Percentiles rank a stretch among this genome's conserved stretches.
Evolutionary conservation across 2,797 vertebrate genomes (phyloP).

Genomic region (Centropyge bicolor): DNA sequence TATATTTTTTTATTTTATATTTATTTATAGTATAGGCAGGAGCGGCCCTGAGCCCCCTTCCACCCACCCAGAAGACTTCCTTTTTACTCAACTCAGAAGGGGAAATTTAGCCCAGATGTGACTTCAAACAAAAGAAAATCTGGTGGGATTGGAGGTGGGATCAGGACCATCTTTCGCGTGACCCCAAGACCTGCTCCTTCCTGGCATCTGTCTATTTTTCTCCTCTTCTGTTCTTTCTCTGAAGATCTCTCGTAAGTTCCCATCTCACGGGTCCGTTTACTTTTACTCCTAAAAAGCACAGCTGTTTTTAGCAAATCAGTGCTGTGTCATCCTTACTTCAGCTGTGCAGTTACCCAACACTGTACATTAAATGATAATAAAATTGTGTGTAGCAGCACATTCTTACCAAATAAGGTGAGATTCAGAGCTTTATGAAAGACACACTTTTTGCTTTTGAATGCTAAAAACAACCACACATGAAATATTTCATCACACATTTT

Average conservation of each 20-base stretch:
- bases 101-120: slow-evolving; percentile 86
- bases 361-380: slow-evolving; percentile 18
- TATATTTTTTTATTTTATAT: too few species aligned
- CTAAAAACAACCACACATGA: slow-evolving; percentile 16
- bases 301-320: slow-evolving; percentile 39
- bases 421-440: slow-evolving; percentile 11
- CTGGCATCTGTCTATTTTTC: slow-evolving; percentile 77
- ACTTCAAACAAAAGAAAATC: slow-evolving; percentile 84
- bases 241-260: slow-evolving; percentile 58
- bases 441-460: slow-evolving; percentile 1
- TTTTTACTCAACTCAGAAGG: slow-evolving; percentile 74
- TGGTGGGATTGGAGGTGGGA: slow-evolving; percentile 82
- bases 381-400: background rate
- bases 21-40: too few species aligned
- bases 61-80: slow-evolving; percentile 82
- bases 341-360: background rate
- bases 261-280: slow-evolving; percentile 47
- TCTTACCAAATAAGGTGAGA: slow-evolving; percentile 40
- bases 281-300: slow-evolving; percentile 38
- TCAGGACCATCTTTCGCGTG: slow-evolving; percentile 81
- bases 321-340: slow-evolving; percentile 17
- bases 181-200: slow-evolving; percentile 80
- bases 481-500: slow-evolving; percentile 13
- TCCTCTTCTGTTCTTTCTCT: slow-evolving; percentile 57
- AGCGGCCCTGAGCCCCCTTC: slow-evolving; percentile 54